These are phyloP conservation scores for Drosophila mettleri DNA, from an alignment of 2,888 invertebrate genomes.

Conservation along the genomic window DNA sequence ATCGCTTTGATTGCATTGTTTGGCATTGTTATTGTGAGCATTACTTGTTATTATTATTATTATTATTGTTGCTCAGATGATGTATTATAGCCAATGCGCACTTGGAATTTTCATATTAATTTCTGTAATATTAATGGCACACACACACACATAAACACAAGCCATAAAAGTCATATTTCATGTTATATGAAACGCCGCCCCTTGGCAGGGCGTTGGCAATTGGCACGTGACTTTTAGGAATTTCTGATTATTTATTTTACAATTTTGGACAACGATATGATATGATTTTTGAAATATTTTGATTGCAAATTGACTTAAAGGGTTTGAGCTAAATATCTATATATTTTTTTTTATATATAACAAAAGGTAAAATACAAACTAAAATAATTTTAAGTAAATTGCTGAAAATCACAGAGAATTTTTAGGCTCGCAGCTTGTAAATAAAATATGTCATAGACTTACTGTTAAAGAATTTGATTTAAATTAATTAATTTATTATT, in stretches of 20 bases:
- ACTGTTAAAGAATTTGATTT: too few relatives aligned
- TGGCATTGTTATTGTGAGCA: slow-evolving; percentile 64
- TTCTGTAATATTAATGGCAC: slow-evolving; percentile 72
- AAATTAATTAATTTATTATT: too few relatives aligned
- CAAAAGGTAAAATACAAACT: background rate
- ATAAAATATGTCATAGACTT: too few relatives aligned
- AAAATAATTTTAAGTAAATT: background rate
- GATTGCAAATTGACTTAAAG: background rate
- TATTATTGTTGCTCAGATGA: slow-evolving; percentile 57
- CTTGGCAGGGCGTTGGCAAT: slow-evolving; percentile 2
- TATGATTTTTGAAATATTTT: background rate
- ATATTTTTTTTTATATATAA: background rate
- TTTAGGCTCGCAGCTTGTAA: too few relatives aligned
- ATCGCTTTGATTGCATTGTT: slow-evolving; percentile 81
- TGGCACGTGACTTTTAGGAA: slow-evolving; percentile 39
- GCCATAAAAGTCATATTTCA: slow-evolving; percentile 64
- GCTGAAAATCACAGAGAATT: background rate
- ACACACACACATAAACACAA: slow-evolving; percentile 12
- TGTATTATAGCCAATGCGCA: slow-evolving; percentile 73
- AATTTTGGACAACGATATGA: slow-evolving; percentile 2
- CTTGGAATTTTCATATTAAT: slow-evolving; percentile 80
- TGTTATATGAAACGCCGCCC: slow-evolving; percentile 42
- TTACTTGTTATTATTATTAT: slow-evolving; percentile 40
- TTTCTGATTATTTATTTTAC: slow-evolving; percentile 23
- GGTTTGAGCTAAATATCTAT: background rate